Evolutionary conservation across 2,113 vertebrate genomes (phyloP).

Genomic region (Callipepla squamata): DNA sequence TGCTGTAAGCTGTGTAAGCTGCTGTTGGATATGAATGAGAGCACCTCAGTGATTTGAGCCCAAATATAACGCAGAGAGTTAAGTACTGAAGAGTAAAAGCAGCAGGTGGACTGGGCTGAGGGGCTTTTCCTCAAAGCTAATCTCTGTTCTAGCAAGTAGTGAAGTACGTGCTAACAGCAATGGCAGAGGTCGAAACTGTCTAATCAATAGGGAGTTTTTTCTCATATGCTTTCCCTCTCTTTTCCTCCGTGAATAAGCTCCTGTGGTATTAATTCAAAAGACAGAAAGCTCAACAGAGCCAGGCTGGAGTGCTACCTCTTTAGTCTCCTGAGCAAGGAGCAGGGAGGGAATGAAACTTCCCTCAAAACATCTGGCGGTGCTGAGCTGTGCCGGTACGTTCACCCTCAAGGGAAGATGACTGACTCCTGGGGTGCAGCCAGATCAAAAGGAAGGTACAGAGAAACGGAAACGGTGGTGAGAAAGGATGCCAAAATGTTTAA

Average conservation of each 20-base stretch:
- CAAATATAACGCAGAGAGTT: not conserved
- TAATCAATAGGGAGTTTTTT: not conserved
- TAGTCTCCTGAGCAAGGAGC: not conserved
- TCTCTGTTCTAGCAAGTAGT: not conserved
- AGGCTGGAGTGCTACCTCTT: not conserved
- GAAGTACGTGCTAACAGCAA: not conserved
- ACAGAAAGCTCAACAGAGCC: not conserved
- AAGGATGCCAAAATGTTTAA: slow-evolving; percentile 31
- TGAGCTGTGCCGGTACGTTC: not conserved
- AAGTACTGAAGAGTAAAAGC: not conserved
- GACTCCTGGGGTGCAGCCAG: slow-evolving; percentile 9
- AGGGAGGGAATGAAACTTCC: not conserved
- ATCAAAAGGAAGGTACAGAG: slow-evolving; percentile 30
- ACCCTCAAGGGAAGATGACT: not conserved
- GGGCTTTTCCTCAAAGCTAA: not conserved
- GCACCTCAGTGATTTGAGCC: not conserved
- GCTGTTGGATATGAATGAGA: not conserved
- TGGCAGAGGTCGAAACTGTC: not conserved
- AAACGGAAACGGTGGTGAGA: not conserved
- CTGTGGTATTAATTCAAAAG: not conserved
- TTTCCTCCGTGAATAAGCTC: not conserved
- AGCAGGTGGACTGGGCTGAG: not conserved
- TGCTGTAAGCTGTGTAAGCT: not conserved
- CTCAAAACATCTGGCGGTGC: slow-evolving; percentile 17
- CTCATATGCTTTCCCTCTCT: not conserved